phyloP scores from a whole-genome alignment of 1,140 invertebrate species.

The Lepidostoma basale region DNA sequence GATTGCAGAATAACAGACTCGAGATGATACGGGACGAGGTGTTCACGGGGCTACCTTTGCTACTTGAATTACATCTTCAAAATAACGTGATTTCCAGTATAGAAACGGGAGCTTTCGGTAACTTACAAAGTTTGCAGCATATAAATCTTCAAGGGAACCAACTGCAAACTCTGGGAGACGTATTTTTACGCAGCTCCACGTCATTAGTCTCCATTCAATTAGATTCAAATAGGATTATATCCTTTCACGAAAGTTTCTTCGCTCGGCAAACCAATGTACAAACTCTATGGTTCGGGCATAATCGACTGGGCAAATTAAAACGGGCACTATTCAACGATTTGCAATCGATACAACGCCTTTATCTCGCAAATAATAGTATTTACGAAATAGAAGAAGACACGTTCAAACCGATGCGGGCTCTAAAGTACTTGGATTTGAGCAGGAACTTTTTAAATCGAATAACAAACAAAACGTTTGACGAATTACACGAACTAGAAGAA shows the following conservation, averaged over 20 bases:
- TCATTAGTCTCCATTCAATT: constrained; percentile 85
- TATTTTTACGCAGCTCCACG: constrained; percentile 75
- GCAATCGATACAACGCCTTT: constrained; percentile 74
- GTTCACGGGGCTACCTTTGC: constrained; percentile 77
- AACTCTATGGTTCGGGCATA: constrained; percentile 86
- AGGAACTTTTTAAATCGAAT: constrained; percentile 73
- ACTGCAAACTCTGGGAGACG: constrained; percentile 77
- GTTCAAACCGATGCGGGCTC: constrained; percentile 74
- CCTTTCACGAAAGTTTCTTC: constrained; percentile 79
- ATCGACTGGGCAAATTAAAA: constrained; percentile 75
- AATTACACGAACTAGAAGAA: constrained; percentile 69
- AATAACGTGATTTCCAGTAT: constrained; percentile 84
- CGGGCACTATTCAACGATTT: constrained; percentile 77
- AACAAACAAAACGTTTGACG: constrained; percentile 68
- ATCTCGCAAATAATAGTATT: constrained; percentile 84
- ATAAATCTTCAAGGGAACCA: constrained; percentile 86
- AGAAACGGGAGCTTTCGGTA: constrained; percentile 82
- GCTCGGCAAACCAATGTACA: constrained; percentile 78
- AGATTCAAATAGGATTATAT: constrained; percentile 79
- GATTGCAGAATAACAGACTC: constrained; percentile 85
- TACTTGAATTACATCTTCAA: constrained; percentile 86
- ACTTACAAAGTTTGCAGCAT: constrained; percentile 82
- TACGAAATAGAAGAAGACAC: constrained; percentile 78
- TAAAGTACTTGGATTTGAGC: constrained; percentile 81
- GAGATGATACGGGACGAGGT: constrained; percentile 75